These are phyloP conservation scores for Lissonota sp. DNA, from an alignment of 2,888 invertebrate genomes.

Conservation along the genomic window DNA sequence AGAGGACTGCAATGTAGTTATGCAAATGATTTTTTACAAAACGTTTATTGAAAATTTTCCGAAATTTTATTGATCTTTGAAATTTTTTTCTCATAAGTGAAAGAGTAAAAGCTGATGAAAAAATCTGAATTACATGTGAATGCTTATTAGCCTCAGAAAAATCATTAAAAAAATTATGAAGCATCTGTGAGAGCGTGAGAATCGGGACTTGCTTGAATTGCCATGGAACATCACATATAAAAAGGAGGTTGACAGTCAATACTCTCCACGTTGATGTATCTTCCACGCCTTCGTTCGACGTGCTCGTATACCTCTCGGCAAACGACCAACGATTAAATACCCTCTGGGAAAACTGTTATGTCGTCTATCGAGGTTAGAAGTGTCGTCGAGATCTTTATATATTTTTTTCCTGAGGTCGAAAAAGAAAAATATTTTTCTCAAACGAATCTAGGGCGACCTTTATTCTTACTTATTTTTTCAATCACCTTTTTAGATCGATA, in stretches of 20 bases:
- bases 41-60: no score
- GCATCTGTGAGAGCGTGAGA: no score
- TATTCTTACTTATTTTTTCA: background rate
- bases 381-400: background rate
- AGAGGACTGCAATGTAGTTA: no score
- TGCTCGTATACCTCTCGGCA: conserved; percentile 15
- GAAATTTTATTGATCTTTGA: no score
- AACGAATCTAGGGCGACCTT: background rate
- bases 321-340: conserved; percentile 29
- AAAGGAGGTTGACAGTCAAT: conserved; percentile 42
- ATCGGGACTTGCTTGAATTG: no score
- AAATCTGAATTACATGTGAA: no score
- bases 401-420: background rate
- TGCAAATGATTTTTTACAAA: no score
- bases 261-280: conserved; percentile 33
- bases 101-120: no score
- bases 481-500: background rate
- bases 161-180: no score
- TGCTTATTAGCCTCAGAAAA: no score
- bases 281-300: conserved; percentile 27
- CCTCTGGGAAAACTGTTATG: conserved; percentile 13
- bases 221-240: no score
- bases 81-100: no score
- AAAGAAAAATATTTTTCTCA: background rate
- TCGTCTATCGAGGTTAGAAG: conserved; percentile 2